Percentiles rank a stretch among this genome's conserved stretches.
These are phyloP conservation scores for Sipha flava DNA, from an alignment of 1,140 invertebrate genomes.

Conservation along the genomic window DNA sequence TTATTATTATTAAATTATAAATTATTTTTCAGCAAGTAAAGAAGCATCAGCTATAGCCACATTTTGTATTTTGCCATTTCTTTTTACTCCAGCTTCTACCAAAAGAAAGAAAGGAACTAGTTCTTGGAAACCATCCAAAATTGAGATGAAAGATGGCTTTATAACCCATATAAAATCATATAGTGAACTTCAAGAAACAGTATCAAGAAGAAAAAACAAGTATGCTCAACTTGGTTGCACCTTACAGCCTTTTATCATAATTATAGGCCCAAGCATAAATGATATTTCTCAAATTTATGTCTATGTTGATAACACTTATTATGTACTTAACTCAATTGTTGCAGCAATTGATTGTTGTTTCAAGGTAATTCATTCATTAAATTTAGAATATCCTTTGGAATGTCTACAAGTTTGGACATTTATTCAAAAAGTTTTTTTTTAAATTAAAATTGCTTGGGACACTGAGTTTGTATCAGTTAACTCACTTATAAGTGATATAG, in stretches of 20 bases:
- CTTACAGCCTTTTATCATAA: neutral
- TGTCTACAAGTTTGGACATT: neutral
- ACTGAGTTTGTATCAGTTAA: neutral
- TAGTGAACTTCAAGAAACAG: neutral
- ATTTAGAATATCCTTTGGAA: neutral
- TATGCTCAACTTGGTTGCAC: neutral
- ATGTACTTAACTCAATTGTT: neutral
- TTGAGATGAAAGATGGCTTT: neutral
- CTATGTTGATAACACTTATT: neutral
- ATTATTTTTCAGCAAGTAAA: neutral
- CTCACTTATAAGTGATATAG: neutral
- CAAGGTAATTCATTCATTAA: neutral
- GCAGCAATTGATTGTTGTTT: neutral
- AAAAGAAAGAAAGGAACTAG: neutral
- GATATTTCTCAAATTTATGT: neutral
- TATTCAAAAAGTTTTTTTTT: neutral
- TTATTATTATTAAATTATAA: neutral
- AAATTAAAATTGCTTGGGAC: neutral
- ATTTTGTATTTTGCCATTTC: neutral
- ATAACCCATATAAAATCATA: neutral
- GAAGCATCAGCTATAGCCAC: neutral
- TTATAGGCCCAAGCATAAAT: neutral
- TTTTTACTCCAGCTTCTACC: neutral
- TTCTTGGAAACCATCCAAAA: neutral
- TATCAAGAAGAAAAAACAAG: neutral